Percentiles rank a stretch among this genome's conserved stretches.
phyloP scores from a whole-genome alignment of 2,888 invertebrate species.

The Ethmia dodecea region DNA sequence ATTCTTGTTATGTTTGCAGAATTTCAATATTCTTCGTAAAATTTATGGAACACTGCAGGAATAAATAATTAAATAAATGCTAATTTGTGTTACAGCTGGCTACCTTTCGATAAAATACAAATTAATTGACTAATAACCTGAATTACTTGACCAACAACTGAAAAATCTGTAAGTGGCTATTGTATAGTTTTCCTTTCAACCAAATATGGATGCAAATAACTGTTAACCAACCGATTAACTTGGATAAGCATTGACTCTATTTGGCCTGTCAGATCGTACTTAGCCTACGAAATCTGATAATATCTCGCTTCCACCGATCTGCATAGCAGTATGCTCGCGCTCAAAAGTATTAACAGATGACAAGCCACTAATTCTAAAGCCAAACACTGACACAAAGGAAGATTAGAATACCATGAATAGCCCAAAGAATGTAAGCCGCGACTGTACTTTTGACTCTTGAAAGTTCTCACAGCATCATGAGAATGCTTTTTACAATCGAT shows the following conservation, averaged over 20 bases:
- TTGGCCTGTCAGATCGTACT: slow-evolving; percentile 32
- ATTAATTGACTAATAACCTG: too few species aligned
- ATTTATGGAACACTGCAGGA: too few species aligned
- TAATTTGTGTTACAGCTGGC: too few species aligned
- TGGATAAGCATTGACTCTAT: slow-evolving; percentile 33
- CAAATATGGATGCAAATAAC: slow-evolving; percentile 17
- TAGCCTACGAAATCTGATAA: slow-evolving; percentile 31
- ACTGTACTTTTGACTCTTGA: slow-evolving; percentile 44
- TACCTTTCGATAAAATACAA: too few species aligned
- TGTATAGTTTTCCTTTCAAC: neutral
- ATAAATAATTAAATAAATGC: too few species aligned
- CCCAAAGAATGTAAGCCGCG: slow-evolving; percentile 57
- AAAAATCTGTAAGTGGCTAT: too few species aligned
- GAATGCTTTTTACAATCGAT: slow-evolving; percentile 75
- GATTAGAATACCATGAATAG: slow-evolving; percentile 42
- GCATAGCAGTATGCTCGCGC: slow-evolving; percentile 32
- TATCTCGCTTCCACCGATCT: slow-evolving; percentile 36
- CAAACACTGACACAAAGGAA: slow-evolving; percentile 49
- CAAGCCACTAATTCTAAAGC: slow-evolving; percentile 30
- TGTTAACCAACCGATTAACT: slow-evolving; percentile 32
- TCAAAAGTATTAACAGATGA: slow-evolving; percentile 34
- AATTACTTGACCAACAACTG: too few species aligned
- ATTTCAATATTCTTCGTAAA: too few species aligned
- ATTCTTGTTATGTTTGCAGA: too few species aligned
- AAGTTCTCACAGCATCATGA: slow-evolving; percentile 72